Evolutionary conservation across 2,888 invertebrate species (phyloP).

Genomic region (Drosophila paramelanica): DNA sequence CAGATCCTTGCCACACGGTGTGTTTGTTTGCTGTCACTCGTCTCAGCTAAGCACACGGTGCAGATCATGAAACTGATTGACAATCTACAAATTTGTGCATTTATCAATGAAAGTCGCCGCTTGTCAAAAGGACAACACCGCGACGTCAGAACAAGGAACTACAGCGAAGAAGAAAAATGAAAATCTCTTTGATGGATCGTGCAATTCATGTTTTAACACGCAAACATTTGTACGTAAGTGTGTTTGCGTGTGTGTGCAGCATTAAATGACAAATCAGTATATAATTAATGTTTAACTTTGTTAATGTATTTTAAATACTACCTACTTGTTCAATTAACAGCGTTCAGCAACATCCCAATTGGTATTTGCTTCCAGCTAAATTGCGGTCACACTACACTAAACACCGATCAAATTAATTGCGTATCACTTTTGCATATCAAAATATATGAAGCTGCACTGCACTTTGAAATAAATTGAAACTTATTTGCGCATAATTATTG

Average conservation of each 20-base stretch:
- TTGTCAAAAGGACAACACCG: constrained; percentile 38
- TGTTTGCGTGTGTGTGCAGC: not conserved
- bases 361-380: not conserved
- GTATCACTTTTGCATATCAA: not conserved
- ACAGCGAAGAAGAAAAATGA: constrained; percentile 14
- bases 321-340: not conserved
- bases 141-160: constrained; percentile 14
- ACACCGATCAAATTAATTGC: not conserved
- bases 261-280: constrained; percentile 16
- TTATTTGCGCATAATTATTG: constrained; percentile 2
- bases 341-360: no score
- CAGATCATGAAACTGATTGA: constrained; percentile 63
- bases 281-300: not conserved
- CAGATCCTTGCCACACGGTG: constrained; percentile 49
- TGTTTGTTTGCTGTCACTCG: constrained; percentile 65
- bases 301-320: constrained; percentile 5
- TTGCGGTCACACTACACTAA: constrained; percentile 8
- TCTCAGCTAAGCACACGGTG: constrained; percentile 37
- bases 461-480: not conserved
- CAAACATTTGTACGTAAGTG: constrained; percentile 44
- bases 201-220: constrained; percentile 72
- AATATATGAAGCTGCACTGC: no score
- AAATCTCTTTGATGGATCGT: constrained; percentile 61
- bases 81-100: constrained; percentile 76
- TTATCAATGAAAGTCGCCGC: constrained; percentile 69